Evolutionary conservation across 2,113 vertebrate species (phyloP), one percentile per base, ranked within the genome.

Genomic region (Pica pica): DNA sequence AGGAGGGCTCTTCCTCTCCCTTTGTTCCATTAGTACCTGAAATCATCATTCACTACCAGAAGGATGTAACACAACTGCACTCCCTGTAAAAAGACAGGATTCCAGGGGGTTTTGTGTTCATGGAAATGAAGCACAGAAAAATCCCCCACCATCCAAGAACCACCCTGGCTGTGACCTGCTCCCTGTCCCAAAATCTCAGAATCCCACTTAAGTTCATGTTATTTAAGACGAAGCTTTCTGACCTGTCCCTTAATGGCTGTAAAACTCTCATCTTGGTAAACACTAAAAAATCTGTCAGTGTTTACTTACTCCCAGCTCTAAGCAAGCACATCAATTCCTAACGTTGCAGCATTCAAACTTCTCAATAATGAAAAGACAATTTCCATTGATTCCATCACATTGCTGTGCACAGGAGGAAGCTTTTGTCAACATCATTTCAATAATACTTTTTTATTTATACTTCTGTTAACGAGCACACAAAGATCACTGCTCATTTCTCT

Each of bases 361-460:
- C 86, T 70, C 16, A 50, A 44, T 39, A 92, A 97, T 35, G 52
- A 94, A 75, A 91, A 94, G 33, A 63, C 73, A 80, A 70, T 83
- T 44, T 16, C 55, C 50, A 76, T 83, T 28, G 47, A 82, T 92
- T 89, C 86, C 82, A 60, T 8, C 33, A 9, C 31, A 53, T 53
- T 22, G 75, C 65, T 93, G 85, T 26, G 69, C 55, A 95, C 79
- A 71, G 84, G 81, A 97, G 52, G 85, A 92, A 94, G 76, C 49
- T 83, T 93, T 23, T 74, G 57, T 77, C 86, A 97, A 93, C 74
- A 83, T 19, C 16, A 93, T 64, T 85, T 88, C 61, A 57, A 50
- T 87, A 55, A 28, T 81, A 74, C 70, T 46, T 90, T 89, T 60
- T 95, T 76, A 83, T 88, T 97, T 87, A 70, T 56, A 53, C 17